phyloP scores from a whole-genome alignment of 2,113 vertebrate species.

The Octodon degus region DNA sequence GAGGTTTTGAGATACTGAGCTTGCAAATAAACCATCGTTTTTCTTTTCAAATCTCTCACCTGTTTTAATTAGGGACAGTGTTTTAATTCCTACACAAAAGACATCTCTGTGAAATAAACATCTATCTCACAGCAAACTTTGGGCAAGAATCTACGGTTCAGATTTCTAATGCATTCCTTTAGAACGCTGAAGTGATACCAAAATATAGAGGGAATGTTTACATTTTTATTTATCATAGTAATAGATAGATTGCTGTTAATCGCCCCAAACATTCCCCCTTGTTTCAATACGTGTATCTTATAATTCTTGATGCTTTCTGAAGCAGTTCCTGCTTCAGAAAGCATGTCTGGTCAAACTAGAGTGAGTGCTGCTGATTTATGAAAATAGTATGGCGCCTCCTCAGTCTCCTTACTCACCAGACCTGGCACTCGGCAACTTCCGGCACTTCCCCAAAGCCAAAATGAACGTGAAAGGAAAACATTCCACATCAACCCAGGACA shows the following conservation, averaged over 20 bases:
- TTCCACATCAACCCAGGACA: background rate
- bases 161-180: background rate
- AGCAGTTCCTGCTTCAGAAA: background rate
- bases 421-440: background rate
- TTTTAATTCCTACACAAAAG: conserved; percentile 32
- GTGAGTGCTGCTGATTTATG: background rate
- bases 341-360: background rate
- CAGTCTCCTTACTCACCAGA: too few relatives aligned
- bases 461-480: background rate
- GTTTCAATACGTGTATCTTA: background rate
- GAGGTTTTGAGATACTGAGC: conserved; percentile 17
- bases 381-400: background rate
- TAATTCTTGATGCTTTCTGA: background rate
- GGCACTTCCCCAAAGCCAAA: background rate
- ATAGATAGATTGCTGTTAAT: background rate
- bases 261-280: background rate
- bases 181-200: background rate
- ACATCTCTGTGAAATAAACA: background rate
- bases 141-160: background rate
- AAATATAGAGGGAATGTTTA: background rate
- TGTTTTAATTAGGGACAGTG: conserved; percentile 33
- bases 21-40: background rate
- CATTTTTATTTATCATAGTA: background rate
- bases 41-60: background rate
- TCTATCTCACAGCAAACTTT: background rate